Base-by-base conservation (phyloP, 2,113 vertebrate species). In the Cavia porcellus region DNA sequence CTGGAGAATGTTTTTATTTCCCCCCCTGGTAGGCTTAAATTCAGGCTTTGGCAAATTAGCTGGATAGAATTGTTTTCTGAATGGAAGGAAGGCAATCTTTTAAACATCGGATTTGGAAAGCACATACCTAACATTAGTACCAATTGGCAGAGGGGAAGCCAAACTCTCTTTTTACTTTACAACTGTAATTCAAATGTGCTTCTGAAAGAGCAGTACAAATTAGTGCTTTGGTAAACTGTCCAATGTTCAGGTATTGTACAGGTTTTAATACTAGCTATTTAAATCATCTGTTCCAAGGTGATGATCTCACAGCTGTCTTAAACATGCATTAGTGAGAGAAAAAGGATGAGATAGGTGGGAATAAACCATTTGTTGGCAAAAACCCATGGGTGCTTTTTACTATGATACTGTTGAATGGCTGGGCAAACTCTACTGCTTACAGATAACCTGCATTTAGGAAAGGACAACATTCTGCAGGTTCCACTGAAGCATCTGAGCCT, bases 101-200 rank as follows among this genome's bases (percentile, higher is more conserved):
- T 66, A 9, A 52, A 52, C 7, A 95, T 83, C 98, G 96, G 97
- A 90, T 97, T 97, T 97, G 97, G 90, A 96, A 92, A 96, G 50
- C 47, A 91, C 94, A 19, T 70, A 81, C 64, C 75, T 88, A 90
- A 0, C 64, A 80, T 90, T 86, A 86, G 74, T n/a, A 96, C 32
- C 82, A 47, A 92, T 50, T 72, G 91, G 59, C 90, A 96, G 95
- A 96, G 62, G 80, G 9, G 82, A 96, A 95, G 52, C 24, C 86
- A 74, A 96, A 79, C 0, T 94, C 57, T 32, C 52, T 95, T 82
- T 59, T 75, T 38, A 50, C 61, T 97, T 97, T 64, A 94, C 97
- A 97, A 61, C 25, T 90, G 6, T 50, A 89, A 96, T 97, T 96
- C 45, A 90, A 95, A 61, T 80, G 82, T 42, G n/a, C 22, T 93